A percentile compares a stretch with the other conserved stretches of the same genome.
Conservation (phyloP, 2,113 vertebrate genomes). For the Sterna hirundo region DNA sequence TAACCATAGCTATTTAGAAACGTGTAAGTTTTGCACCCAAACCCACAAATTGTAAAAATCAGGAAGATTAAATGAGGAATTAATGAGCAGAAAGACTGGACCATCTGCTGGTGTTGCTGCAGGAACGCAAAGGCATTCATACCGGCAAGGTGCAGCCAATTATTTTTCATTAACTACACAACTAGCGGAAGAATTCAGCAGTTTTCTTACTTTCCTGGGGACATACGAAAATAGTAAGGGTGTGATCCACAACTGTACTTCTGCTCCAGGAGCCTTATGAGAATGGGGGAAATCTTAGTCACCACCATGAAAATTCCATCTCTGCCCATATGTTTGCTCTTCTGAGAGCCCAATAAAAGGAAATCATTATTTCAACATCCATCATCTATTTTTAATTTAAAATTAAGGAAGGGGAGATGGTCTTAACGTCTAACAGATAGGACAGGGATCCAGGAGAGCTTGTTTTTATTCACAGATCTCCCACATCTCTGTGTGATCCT, state of each 20-base stretch:
- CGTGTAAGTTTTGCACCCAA: not conserved
- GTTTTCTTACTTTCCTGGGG: conserved; percentile 4
- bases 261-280: not conserved
- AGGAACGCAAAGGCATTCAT: not conserved
- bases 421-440: not conserved
- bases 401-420: not conserved
- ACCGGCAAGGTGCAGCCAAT: not conserved
- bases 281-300: not conserved
- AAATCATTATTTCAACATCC: not conserved
- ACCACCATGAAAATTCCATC: not conserved
- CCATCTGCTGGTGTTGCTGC: conserved; percentile 2
- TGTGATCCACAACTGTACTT: not conserved
- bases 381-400: not conserved
- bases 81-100: not conserved
- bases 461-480: not conserved
- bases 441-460: not conserved
- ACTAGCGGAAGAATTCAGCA: not conserved
- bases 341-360: not conserved
- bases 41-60: conserved; percentile 3
- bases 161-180: not conserved
- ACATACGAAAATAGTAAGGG: not conserved
- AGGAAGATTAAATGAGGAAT: not conserved
- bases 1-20: conserved; percentile 7
- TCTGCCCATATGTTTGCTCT: not conserved
- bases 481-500: not conserved